Conservation (phyloP, 2,113 vertebrate species). For the Agapornis roseicollis region DNA sequence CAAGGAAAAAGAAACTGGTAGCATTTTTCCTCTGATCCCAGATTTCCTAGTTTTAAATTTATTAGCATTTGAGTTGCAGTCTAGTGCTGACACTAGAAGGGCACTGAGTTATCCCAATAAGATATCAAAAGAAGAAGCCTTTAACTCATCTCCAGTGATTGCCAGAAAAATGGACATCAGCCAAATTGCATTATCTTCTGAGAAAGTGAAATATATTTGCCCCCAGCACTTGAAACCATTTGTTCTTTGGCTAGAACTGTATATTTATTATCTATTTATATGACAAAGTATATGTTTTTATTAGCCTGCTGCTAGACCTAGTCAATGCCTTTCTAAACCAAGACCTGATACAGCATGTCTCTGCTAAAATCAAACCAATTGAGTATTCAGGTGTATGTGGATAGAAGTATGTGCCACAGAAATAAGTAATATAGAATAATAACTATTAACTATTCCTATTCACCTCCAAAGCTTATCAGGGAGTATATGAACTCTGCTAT, state of each 20-base stretch:
- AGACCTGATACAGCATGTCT: not conserved
- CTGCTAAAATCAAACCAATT: not conserved
- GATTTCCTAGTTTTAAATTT: not conserved
- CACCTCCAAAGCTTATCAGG: not conserved
- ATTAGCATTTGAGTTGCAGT: not conserved
- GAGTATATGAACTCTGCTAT: not conserved
- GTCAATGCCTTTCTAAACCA: not conserved
- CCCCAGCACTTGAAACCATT: not conserved
- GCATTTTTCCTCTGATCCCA: not conserved
- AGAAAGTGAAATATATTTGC: not conserved
- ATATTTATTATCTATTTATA: not conserved
- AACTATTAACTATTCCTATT: not conserved
- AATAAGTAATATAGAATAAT: not conserved
- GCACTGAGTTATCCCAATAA: not conserved
- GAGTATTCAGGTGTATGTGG: not conserved
- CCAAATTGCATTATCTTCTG: not conserved
- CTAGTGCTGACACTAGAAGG: not conserved
- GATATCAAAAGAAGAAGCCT: not conserved
- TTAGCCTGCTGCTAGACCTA: not conserved
- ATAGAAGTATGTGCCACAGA: not conserved
- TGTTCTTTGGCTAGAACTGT: not conserved
- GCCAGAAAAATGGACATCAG: not conserved
- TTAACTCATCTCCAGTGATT: not conserved
- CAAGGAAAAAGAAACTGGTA: not conserved
- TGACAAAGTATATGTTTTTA: not conserved